These are phyloP conservation scores for Cyrtorhinus lividipennis DNA, from an alignment of 1,140 invertebrate species.

Conservation along the genomic window DNA sequence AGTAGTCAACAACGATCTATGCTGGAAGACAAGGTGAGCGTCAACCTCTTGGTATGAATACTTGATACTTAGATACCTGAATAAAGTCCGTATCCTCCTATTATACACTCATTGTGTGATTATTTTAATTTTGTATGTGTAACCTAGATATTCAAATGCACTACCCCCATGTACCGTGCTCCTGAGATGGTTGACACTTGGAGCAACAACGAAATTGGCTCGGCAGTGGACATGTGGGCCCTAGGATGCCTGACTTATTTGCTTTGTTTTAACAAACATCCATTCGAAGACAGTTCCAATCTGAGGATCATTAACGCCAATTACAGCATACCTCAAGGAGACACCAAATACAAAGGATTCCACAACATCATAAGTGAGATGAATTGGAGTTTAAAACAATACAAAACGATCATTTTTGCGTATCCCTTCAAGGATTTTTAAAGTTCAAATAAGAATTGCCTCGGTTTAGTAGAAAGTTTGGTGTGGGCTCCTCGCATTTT, in stretches of 20 bases:
- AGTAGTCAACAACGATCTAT: constrained; percentile 76
- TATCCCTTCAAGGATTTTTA: too few relatives aligned
- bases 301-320: constrained; percentile 93
- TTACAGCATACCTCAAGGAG: constrained; percentile 65
- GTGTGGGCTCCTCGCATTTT: background rate
- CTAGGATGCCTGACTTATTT: constrained; percentile 90
- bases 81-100: too few relatives aligned
- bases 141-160: constrained; percentile 47
- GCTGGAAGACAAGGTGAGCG: constrained; percentile 84
- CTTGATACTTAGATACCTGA: constrained; percentile 1
- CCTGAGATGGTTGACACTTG: constrained; percentile 98
- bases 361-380: constrained; percentile 76
- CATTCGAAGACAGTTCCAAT: constrained; percentile 94
- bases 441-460: too few relatives aligned
- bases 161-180: constrained; percentile 78
- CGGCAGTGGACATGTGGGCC: constrained; percentile 88
- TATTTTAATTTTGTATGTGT: too few relatives aligned
- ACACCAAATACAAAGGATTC: constrained; percentile 67
- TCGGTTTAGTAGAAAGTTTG: too few relatives aligned
- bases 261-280: constrained; percentile 86
- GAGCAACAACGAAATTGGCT: constrained; percentile 85
- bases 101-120: too few relatives aligned
- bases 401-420: background rate
- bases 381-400: constrained; percentile 27
- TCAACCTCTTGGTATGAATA: background rate